phyloP scores from a whole-genome alignment of 2,113 vertebrate genomes.

The Tretioscincus oriximinensis region DNA sequence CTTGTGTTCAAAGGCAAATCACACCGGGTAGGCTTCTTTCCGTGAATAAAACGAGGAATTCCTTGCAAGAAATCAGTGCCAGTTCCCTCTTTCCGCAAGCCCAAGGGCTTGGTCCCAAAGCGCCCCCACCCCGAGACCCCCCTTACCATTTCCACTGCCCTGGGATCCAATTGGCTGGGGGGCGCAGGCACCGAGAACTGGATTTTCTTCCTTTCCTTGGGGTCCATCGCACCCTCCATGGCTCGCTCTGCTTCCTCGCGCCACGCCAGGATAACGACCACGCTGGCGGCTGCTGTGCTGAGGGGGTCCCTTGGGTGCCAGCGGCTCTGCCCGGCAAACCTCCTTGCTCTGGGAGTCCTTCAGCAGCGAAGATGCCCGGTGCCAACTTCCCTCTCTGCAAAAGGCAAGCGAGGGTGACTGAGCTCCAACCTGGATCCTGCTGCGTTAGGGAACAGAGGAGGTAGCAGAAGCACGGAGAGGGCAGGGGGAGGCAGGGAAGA shows the following conservation, averaged over 20 bases:
- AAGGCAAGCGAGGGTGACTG: background rate
- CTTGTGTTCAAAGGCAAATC: background rate
- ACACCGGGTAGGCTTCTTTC: background rate
- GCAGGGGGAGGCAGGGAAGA: constrained; percentile 58
- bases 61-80: background rate
- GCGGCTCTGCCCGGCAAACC: background rate
- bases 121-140: background rate
- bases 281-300: constrained; percentile 31
- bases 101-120: background rate
- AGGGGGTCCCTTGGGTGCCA: background rate
- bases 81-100: background rate
- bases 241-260: constrained; percentile 57
- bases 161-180: constrained; percentile 89
- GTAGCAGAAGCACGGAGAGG: constrained; percentile 33
- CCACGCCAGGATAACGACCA: constrained; percentile 68
- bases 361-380: background rate
- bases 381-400: background rate
- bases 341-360: background rate
- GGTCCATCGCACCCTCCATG: constrained; percentile 69
- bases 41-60: background rate
- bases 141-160: constrained; percentile 95
- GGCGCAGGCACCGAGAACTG: constrained; percentile 86
- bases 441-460: constrained; percentile 41
- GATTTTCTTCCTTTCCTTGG: constrained; percentile 93
- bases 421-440: constrained; percentile 51